Percentiles rank a stretch among this genome's conserved stretches.
Evolutionary conservation across 1,140 invertebrate genomes (phyloP).

Genomic region (Centruroides vittatus): DNA sequence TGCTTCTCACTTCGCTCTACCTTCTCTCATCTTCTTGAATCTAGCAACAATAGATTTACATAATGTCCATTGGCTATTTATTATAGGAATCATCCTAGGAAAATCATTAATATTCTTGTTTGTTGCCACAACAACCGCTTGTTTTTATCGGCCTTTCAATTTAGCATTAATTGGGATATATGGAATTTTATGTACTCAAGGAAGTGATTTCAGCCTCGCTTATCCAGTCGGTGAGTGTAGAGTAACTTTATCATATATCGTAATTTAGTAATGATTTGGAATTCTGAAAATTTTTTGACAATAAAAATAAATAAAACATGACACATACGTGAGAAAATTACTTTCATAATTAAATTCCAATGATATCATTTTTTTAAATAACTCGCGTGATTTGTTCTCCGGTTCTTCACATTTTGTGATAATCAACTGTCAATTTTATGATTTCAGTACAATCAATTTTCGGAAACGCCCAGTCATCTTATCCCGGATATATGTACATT

Average conservation of each 20-base stretch:
- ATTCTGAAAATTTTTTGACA: too few relatives aligned
- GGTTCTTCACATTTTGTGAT: too few relatives aligned
- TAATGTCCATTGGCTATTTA: slow-evolving; percentile 67
- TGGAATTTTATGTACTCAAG: slow-evolving; percentile 91
- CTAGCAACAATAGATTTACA: slow-evolving; percentile 70
- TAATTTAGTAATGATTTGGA: too few relatives aligned
- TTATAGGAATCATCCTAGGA: slow-evolving; percentile 63
- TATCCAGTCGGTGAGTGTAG: slow-evolving; percentile 45
- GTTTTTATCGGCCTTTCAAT: slow-evolving; percentile 63
- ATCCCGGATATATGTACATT: slow-evolving; percentile 78
- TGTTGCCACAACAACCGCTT: slow-evolving; percentile 61
- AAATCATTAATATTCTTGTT: slow-evolving; percentile 73
- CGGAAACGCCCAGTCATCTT: slow-evolving; percentile 61
- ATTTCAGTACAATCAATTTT: slow-evolving; percentile 37
- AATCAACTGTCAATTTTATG: background rate
- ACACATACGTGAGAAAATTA: too few relatives aligned
- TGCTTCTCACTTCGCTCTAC: slow-evolving; percentile 89
- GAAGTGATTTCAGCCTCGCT: slow-evolving; percentile 95
- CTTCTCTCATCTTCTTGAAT: slow-evolving; percentile 80
- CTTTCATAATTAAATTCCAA: too few relatives aligned
- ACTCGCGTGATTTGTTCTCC: too few relatives aligned
- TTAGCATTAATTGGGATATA: slow-evolving; percentile 72
- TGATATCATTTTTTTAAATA: too few relatives aligned
- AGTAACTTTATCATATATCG: too few relatives aligned
- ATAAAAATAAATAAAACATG: too few relatives aligned